Evolutionary conservation across 2,797 vertebrate species (phyloP), one percentile per base, ranked within the genome.

Genomic region (Peromyscus attwateri): DNA sequence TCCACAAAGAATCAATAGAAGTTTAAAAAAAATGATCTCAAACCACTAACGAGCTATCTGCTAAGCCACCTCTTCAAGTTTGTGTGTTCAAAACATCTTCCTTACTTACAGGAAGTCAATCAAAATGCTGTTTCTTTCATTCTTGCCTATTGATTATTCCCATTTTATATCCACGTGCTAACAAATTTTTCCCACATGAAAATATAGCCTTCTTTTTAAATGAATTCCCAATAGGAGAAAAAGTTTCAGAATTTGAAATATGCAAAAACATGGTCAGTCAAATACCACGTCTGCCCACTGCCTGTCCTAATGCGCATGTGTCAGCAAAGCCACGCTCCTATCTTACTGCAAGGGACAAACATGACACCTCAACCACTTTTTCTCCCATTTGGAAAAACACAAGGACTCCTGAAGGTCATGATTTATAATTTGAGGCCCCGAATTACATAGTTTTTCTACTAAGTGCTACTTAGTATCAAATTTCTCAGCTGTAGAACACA

Each of bases 361-460:
- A 31, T 5, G 49, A 82, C 64, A 82, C 77, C 89, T 83, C 87
- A 93, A 85, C 16, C 14, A 95, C 43, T 85, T 25, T 77, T 92
- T 29, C 83, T 25, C 25, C 73, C 49, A 46, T 13, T 57, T 89
- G 40, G 31, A 29, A 91, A 77, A 94, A 85, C 76, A 77, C 6
- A 97, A 93, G 23, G 14, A 60, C 43, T 95, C 40, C 37, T 80
- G 52, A 94, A 96, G 25, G 68, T 87, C 49, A n/a, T 92, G 93
- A 71, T 90, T 97, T 82, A 96, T 89, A 92, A 91, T 5, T 6
- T 87, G 49, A 91, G n/a, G n/a, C 23, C n/a, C 90, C 55, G 68
- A 76, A 87, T 87, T 80, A 91, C 21, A 95, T 27, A 5, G 7
- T 43, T 96, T 97, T 95, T 95, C 87, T 94, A 88, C 23, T 82